These are phyloP conservation scores for Chiloscyllium plagiosum DNA, from an alignment of 2,113 vertebrate genomes.

Conservation along the genomic window DNA sequence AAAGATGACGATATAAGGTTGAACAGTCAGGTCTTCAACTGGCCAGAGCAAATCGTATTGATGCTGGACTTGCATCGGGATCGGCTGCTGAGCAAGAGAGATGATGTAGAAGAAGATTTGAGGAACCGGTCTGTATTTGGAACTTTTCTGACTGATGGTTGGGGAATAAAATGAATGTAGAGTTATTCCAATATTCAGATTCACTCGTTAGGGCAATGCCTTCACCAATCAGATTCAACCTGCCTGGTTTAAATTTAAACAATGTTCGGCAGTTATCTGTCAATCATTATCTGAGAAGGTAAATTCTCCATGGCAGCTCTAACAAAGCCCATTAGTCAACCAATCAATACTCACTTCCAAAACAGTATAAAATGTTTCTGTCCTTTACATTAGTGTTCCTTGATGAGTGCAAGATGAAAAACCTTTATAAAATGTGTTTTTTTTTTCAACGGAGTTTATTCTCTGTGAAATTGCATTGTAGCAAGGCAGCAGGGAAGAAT, in stretches of 20 bases:
- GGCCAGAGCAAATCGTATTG: constrained; percentile 65
- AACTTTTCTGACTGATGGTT: background rate
- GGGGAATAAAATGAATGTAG: background rate
- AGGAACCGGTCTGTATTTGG: constrained; percentile 58
- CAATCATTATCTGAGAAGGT: too few relatives aligned
- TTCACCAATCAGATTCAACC: too few relatives aligned
- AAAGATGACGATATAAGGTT: constrained; percentile 73
- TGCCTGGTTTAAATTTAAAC: too few relatives aligned
- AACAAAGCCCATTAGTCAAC: too few relatives aligned
- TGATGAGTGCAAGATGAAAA: too few relatives aligned
- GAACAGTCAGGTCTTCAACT: constrained; percentile 71
- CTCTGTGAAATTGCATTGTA: background rate
- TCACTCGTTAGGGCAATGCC: too few relatives aligned
- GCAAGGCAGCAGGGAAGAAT: background rate
- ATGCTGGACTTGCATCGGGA: constrained; percentile 60
- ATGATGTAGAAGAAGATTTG: constrained; percentile 56
- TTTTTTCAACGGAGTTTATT: background rate
- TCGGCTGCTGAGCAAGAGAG: constrained; percentile 48
- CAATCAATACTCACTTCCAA: too few relatives aligned
- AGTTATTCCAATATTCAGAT: background rate
- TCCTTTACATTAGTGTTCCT: too few relatives aligned
- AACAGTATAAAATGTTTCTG: too few relatives aligned
- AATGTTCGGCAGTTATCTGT: too few relatives aligned
- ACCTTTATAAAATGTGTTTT: too few relatives aligned
- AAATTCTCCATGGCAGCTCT: too few relatives aligned